These are phyloP conservation scores for Hydropsyche betteni DNA, from an alignment of 2,888 invertebrate species.

Conservation along the genomic window DNA sequence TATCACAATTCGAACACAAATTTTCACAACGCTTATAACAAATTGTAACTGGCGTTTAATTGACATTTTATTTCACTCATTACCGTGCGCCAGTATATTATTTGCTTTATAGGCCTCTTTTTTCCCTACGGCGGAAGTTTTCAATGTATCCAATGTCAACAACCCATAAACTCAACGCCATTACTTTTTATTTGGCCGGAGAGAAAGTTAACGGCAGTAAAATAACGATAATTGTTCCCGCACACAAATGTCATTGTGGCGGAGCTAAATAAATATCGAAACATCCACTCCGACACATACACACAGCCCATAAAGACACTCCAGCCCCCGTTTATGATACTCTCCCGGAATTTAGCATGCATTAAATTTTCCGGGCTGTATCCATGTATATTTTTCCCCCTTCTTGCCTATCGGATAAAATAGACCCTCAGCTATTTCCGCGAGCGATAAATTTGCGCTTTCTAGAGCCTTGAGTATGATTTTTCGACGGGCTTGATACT, in stretches of 20 bases:
- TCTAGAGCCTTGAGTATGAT: too few species aligned
- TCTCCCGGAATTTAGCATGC: too few species aligned
- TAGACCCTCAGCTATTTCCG: too few species aligned
- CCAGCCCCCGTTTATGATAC: too few species aligned
- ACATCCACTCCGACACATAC: neutral
- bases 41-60: too few species aligned
- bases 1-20: too few species aligned
- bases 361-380: neutral
- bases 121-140: constrained; percentile 24
- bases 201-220: constrained; percentile 38
- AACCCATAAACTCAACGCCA: constrained; percentile 28
- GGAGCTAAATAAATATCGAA: neutral
- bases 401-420: too few species aligned
- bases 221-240: constrained; percentile 34
- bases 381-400: neutral
- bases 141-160: constrained; percentile 31
- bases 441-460: too few species aligned
- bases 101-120: neutral
- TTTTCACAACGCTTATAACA: too few species aligned
- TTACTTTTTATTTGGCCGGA: constrained; percentile 32
- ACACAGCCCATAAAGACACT: neutral
- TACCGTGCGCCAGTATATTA: too few species aligned
- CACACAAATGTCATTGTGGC: constrained; percentile 28
- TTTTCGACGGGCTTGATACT: too few species aligned
- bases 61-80: too few species aligned